These are phyloP conservation scores for Nasua narica DNA, from an alignment of 2,797 vertebrate genomes.

Conservation along the genomic window DNA sequence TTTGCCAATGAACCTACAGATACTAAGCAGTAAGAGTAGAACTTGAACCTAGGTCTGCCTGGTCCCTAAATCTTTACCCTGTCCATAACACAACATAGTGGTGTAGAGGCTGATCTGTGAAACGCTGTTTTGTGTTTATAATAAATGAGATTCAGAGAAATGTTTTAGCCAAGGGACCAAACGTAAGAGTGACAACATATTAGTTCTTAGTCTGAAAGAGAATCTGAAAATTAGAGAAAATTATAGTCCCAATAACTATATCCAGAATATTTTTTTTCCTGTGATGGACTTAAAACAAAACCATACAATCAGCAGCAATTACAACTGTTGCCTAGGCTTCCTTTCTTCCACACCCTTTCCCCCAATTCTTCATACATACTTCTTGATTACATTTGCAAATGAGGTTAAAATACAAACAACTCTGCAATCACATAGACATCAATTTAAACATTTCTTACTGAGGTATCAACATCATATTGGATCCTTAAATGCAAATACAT, in stretches of 20 bases:
- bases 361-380: neutral
- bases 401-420: conserved; percentile 11
- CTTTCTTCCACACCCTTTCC: neutral
- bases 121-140: neutral
- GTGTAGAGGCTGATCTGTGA: neutral
- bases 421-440: neutral
- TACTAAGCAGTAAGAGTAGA: neutral
- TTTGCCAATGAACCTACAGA: neutral
- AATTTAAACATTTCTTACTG: neutral
- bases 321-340: neutral
- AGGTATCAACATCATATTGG: neutral
- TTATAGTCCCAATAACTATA: neutral
- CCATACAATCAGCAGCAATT: neutral
- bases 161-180: neutral
- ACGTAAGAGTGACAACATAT: neutral
- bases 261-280: neutral
- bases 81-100: neutral
- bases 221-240: neutral
- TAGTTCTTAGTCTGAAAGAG: neutral
- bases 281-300: neutral
- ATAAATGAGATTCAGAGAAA: neutral
- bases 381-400: neutral
- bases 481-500: conserved; percentile 9
- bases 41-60: neutral
- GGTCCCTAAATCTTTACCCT: neutral